These are phyloP conservation scores for Oophaga pumilio DNA, from an alignment of 2,113 vertebrate species.

Conservation along the genomic window DNA sequence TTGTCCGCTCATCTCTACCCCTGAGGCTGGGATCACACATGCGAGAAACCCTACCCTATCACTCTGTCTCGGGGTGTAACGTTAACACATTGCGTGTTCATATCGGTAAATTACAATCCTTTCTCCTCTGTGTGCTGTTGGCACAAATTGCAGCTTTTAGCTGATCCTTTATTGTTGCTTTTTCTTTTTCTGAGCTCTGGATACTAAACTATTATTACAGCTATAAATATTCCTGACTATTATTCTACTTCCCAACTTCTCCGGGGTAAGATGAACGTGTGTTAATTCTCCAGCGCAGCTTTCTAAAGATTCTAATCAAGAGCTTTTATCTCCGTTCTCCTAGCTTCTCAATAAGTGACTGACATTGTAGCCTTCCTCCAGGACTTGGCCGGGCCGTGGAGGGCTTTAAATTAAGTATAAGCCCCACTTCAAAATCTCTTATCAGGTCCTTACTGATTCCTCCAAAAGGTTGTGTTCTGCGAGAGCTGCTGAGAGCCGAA, in stretches of 20 bases:
- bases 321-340: slow-evolving; percentile 8
- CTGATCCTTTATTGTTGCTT: not conserved
- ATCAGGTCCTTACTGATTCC: slow-evolving; percentile 19
- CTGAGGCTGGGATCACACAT: no score
- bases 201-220: not conserved
- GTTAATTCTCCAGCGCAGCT: slow-evolving; percentile 7
- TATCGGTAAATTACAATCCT: not conserved
- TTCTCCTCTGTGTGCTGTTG: not conserved
- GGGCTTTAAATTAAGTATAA: slow-evolving; percentile 13
- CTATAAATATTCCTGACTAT: slow-evolving; percentile 10
- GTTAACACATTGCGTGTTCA: not conserved
- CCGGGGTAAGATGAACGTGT: not conserved
- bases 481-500: not conserved
- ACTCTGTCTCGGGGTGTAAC: not conserved
- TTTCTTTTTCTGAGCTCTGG: not conserved
- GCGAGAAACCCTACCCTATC: no score
- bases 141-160: slow-evolving; percentile 2
- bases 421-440: slow-evolving; percentile 28
- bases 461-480: not conserved
- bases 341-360: not conserved
- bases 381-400: not conserved
- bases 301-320: slow-evolving; percentile 30
- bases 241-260: slow-evolving; percentile 18
- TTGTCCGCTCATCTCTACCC: no score
- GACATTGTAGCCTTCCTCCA: not conserved